Conservation (phyloP, 1,140 invertebrate genomes). For the Cyphomyrmex costatus region DNA sequence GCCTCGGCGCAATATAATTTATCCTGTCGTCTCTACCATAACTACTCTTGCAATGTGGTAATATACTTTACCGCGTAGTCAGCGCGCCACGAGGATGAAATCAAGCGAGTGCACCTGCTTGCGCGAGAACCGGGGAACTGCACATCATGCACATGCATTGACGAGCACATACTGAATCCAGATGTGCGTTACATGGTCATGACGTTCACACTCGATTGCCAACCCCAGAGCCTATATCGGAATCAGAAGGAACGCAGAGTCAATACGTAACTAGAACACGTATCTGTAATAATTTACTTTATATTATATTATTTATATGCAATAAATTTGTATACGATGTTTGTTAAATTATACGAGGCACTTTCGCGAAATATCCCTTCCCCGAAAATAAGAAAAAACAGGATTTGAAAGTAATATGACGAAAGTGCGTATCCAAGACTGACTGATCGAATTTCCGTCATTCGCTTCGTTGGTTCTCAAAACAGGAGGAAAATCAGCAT, state of each 20-base stretch:
- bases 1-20: background rate
- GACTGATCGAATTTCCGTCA: conserved; percentile 10
- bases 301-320: background rate
- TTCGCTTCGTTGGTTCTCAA: background rate
- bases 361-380: background rate
- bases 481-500: background rate
- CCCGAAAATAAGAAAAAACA: background rate
- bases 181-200: conserved; percentile 23
- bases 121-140: background rate
- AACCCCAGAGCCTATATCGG: background rate
- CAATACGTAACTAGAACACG: conserved; percentile 20
- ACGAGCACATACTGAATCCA: conserved; percentile 15
- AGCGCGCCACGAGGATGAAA: conserved; percentile 20
- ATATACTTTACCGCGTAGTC: conserved; percentile 45
- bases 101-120: conserved; percentile 42
- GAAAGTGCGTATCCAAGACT: conserved; percentile 4
- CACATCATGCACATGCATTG: background rate
- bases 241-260: conserved; percentile 49
- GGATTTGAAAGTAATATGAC: background rate
- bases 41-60: background rate
- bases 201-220: conserved; percentile 24
- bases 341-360: background rate
- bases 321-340: background rate
- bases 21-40: background rate
- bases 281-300: background rate